Conservation (phyloP, 1,140 invertebrate species). For the Ooceraea biroi region DNA sequence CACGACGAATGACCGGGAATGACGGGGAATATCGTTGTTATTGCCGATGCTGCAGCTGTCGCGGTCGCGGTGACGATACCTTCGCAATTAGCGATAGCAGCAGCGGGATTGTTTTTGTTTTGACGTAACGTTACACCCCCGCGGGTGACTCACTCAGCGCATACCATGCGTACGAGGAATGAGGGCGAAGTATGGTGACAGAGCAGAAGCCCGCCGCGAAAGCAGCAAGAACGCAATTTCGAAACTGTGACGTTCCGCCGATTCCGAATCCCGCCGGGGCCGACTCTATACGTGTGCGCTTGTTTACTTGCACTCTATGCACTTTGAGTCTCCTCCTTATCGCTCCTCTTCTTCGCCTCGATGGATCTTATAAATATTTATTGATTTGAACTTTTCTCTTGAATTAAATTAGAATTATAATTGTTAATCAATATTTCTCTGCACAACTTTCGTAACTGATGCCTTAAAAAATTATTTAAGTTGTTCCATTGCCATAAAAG, state of each 20-base stretch:
- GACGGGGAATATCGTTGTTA: not conserved
- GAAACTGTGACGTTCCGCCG: not conserved
- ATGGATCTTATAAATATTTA: not conserved
- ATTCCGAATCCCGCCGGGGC: not conserved
- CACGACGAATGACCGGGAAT: not conserved
- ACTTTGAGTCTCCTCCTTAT: not conserved
- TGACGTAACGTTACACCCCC: conserved; percentile 27
- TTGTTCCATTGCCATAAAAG: too few species aligned
- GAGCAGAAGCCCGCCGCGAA: not conserved
- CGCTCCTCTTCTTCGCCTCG: not conserved
- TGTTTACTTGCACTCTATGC: conserved; percentile 11
- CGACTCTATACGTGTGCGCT: not conserved
- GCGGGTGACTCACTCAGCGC: conserved; percentile 11
- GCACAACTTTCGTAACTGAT: too few species aligned
- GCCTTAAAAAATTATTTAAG: too few species aligned
- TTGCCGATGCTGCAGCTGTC: not conserved
- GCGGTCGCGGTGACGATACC: not conserved
- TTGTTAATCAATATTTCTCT: too few species aligned
- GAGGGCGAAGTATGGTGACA: not conserved
- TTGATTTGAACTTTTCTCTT: too few species aligned
- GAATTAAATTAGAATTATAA: not conserved
- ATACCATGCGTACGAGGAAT: not conserved
- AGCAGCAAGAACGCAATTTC: not conserved
- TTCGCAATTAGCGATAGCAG: conserved; percentile 17
- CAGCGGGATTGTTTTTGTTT: conserved; percentile 45